Evolutionary conservation across 2,888 invertebrate species (phyloP).

Genomic region (Lucinisca nassula): DNA sequence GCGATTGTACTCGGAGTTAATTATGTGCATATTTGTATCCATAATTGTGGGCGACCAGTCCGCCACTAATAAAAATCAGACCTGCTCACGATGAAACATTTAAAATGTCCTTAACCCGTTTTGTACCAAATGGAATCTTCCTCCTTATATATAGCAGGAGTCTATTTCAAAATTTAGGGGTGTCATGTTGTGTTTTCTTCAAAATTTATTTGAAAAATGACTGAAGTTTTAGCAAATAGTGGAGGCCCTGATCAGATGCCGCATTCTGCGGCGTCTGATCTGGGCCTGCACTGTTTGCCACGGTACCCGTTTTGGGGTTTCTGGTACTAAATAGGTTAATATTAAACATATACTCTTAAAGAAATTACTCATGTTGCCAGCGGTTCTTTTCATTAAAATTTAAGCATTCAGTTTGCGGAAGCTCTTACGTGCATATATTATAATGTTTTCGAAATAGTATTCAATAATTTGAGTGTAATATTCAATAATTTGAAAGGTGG

Average conservation of each 20-base stretch:
- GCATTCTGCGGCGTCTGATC: too few species aligned
- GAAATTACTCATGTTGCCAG: background rate
- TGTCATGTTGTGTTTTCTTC: too few species aligned
- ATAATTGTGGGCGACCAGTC: slow-evolving; percentile 6
- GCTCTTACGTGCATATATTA: background rate
- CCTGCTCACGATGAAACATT: background rate
- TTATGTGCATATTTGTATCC: slow-evolving; percentile 7
- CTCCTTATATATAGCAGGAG: too few species aligned
- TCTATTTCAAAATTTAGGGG: too few species aligned
- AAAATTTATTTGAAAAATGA: too few species aligned
- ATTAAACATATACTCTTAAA: background rate
- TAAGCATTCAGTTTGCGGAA: background rate
- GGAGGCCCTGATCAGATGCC: too few species aligned
- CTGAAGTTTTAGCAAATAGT: too few species aligned
- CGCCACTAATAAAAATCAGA: slow-evolving; percentile 2
- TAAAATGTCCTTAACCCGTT: slow-evolving; percentile 10
- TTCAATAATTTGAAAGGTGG: background rate
- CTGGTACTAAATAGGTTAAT: too few species aligned
- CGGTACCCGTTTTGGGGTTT: too few species aligned
- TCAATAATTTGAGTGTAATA: background rate
- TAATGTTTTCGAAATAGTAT: background rate
- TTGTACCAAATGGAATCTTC: too few species aligned
- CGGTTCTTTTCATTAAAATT: background rate
- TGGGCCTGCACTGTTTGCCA: too few species aligned
- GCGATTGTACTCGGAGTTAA: slow-evolving; percentile 20